Evolutionary conservation across 2,113 vertebrate species (phyloP).

Genomic region (Lepus timidus): DNA sequence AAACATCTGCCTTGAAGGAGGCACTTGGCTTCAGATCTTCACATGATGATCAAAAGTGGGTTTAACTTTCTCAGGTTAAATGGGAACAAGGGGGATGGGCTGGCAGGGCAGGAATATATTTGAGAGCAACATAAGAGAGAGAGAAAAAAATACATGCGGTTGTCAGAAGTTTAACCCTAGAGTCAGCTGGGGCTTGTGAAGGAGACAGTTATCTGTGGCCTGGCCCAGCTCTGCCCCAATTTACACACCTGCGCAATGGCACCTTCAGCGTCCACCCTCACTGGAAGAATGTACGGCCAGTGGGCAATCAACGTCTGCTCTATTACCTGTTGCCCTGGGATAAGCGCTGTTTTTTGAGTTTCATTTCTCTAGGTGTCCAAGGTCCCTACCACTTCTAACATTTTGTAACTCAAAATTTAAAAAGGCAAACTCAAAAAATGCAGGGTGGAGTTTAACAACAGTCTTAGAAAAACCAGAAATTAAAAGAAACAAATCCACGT

Average conservation of each 20-base stretch:
- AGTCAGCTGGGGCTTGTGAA: neutral
- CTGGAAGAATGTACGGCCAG: neutral
- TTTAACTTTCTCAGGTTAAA: slow-evolving; percentile 76
- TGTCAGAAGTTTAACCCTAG: slow-evolving; percentile 56
- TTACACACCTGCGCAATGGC: slow-evolving; percentile 53
- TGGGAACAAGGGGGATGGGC: slow-evolving; percentile 56
- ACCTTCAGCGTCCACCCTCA: neutral
- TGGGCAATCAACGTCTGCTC: neutral
- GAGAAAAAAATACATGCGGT: slow-evolving; percentile 19
- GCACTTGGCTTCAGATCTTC: slow-evolving; percentile 68
- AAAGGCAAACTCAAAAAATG: neutral
- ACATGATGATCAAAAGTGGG: slow-evolving; percentile 76
- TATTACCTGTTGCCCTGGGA: neutral
- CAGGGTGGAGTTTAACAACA: neutral
- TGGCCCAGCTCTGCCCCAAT: neutral
- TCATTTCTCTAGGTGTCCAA: neutral
- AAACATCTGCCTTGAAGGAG: slow-evolving; percentile 83
- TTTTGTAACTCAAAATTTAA: neutral
- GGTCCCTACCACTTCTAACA: no score
- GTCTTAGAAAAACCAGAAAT: neutral
- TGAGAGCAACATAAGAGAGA: slow-evolving; percentile 67
- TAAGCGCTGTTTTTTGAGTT: accelerated
- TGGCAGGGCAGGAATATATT: slow-evolving; percentile 62
- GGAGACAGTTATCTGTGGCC: neutral
- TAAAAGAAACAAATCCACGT: neutral